phyloP scores from a whole-genome alignment of 2,888 invertebrate species.

The Diarsia brunnea region DNA sequence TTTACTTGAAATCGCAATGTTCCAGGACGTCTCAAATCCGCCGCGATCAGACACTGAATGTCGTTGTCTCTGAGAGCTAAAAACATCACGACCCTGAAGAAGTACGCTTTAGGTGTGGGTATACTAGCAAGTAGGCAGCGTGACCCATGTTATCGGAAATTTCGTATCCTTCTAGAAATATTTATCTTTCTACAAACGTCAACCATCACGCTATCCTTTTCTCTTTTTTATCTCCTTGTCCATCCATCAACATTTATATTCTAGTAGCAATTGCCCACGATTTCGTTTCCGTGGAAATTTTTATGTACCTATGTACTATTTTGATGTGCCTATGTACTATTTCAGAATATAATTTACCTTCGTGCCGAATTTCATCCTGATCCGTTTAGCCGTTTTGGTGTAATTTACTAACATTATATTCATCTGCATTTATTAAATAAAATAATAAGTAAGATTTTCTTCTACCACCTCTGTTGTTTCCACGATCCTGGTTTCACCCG shows the following conservation, averaged over 20 bases:
- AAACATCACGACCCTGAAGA: too few relatives aligned
- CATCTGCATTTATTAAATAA: neutral
- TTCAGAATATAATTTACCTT: neutral
- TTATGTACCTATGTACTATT: too few relatives aligned
- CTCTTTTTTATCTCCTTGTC: neutral
- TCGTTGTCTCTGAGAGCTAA: too few relatives aligned
- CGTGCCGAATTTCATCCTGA: neutral
- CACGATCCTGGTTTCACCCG: neutral
- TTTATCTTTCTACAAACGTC: neutral
- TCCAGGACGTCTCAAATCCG: too few relatives aligned
- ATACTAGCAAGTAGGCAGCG: too few relatives aligned
- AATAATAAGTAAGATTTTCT: neutral
- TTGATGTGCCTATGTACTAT: too few relatives aligned
- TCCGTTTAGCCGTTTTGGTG: neutral
- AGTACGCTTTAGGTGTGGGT: too few relatives aligned
- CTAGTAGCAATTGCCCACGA: neutral
- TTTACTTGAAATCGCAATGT: too few relatives aligned
- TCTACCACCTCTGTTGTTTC: slow-evolving; percentile 5
- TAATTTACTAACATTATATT: neutral
- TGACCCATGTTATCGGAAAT: neutral
- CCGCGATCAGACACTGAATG: too few relatives aligned
- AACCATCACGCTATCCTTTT: neutral
- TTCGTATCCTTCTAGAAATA: neutral
- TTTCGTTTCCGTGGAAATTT: neutral
- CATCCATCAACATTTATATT: neutral